Percentiles rank a stretch among this genome's conserved stretches.
These are phyloP conservation scores for Chelonus insularis DNA, from an alignment of 1,140 invertebrate genomes.

Conservation along the genomic window DNA sequence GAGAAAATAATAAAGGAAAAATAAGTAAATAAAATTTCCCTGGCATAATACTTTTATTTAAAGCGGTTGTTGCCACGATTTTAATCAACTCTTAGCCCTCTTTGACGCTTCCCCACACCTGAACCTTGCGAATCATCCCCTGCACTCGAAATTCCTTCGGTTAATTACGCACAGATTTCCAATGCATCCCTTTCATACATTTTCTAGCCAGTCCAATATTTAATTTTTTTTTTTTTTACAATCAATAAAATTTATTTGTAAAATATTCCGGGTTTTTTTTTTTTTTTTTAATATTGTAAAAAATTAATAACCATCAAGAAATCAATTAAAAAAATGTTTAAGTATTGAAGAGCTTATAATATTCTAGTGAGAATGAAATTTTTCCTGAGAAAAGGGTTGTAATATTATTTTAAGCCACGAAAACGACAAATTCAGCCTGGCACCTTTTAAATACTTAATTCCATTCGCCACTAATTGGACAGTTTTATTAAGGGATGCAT, in stretches of 20 bases:
- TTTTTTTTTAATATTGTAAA: slow-evolving; percentile 18
- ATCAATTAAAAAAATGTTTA: slow-evolving; percentile 31
- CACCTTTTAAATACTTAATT: slow-evolving; percentile 58
- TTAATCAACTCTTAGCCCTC: slow-evolving; percentile 50
- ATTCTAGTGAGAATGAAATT: too few species aligned
- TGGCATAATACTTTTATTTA: slow-evolving; percentile 28
- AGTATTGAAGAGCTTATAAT: slow-evolving; percentile 19
- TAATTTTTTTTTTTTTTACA: slow-evolving; percentile 36
- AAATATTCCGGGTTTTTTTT: background rate
- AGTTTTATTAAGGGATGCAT: slow-evolving; percentile 61
- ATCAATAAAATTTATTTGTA: background rate
- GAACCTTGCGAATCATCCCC: slow-evolving; percentile 8
- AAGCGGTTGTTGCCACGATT: slow-evolving; percentile 49
- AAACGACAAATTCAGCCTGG: slow-evolving; percentile 32
- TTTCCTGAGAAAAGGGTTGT: too few species aligned
- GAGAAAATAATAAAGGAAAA: background rate
- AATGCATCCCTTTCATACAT: slow-evolving; percentile 42
- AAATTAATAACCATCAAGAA: slow-evolving; percentile 48
- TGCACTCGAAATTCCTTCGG: slow-evolving; percentile 48
- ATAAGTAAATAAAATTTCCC: slow-evolving; percentile 23
- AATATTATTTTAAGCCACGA: slow-evolving; percentile 25
- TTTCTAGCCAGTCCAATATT: background rate
- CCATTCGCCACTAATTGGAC: slow-evolving; percentile 58
- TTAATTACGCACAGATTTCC: slow-evolving; percentile 57
- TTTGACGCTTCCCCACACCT: slow-evolving; percentile 33